Evolutionary conservation across 2,797 vertebrate species (phyloP).

Genomic region (Premnoplex brunnescens): DNA sequence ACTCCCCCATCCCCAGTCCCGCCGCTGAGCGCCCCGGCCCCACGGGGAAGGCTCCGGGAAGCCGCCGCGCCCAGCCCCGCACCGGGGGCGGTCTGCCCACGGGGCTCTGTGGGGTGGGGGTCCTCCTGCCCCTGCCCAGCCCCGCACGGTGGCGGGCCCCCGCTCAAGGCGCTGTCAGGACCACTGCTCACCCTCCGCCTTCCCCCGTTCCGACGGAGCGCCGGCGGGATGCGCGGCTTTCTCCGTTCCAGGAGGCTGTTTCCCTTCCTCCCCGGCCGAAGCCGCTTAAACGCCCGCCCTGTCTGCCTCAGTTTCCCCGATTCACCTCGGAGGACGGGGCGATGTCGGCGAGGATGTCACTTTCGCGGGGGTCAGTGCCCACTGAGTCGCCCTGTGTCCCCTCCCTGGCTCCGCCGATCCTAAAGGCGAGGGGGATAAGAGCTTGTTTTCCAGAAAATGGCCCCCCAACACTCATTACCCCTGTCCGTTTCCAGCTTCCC

Average conservation of each 20-base stretch:
- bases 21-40: not conserved
- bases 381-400: not conserved
- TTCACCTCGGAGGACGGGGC: not conserved
- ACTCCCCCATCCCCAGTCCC: not conserved
- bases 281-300: not conserved
- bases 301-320: conserved; percentile 35
- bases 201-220: not conserved
- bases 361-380: not conserved
- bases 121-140: not conserved
- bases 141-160: not conserved
- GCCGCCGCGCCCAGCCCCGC: not conserved
- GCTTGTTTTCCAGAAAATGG: not conserved
- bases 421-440: not conserved
- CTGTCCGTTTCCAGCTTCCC: not conserved
- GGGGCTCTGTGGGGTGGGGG: not conserved
- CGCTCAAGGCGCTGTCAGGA: not conserved
- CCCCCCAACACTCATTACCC: not conserved
- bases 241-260: not conserved
- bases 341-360: not conserved
- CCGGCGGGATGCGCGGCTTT: not conserved
- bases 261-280: not conserved
- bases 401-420: not conserved
- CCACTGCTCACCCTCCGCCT: not conserved
- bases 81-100: not conserved
- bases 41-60: not conserved